Evolutionary conservation across 64 coral and sea anemone genomes (phyloP).

Genomic region (Montipora foliosa): DNA sequence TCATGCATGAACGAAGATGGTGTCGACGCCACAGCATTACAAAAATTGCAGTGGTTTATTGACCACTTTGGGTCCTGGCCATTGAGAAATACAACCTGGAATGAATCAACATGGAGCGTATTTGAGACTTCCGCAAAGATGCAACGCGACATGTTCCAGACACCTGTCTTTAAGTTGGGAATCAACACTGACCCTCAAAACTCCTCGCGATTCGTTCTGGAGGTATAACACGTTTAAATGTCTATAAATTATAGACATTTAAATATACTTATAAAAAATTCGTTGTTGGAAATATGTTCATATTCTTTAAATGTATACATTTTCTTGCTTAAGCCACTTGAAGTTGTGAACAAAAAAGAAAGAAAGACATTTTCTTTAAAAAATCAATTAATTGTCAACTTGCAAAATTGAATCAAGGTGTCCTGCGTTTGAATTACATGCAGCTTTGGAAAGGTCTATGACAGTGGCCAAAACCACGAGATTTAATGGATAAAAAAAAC

Average conservation of each 20-base stretch:
- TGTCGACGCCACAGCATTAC: neutral
- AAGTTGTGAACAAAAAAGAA: neutral
- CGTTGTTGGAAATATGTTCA: no score
- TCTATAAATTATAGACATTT: neutral
- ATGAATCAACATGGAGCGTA: constrained; percentile 43
- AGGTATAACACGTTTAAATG: neutral
- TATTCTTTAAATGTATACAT: no score
- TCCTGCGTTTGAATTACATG: neutral
- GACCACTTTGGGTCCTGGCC: constrained; percentile 24
- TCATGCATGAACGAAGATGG: constrained; percentile 68
- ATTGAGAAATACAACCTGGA: constrained; percentile 21
- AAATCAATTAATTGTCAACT: neutral
- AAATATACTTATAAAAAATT: no score
- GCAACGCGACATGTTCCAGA: neutral
- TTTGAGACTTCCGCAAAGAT: neutral
- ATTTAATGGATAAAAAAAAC: no score
- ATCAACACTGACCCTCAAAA: constrained; percentile 42
- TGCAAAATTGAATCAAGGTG: neutral
- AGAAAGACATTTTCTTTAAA: neutral
- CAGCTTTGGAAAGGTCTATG: neutral
- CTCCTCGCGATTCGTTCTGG: neutral
- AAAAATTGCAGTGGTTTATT: constrained; percentile 27
- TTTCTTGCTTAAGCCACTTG: neutral
- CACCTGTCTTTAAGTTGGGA: constrained; percentile 9
- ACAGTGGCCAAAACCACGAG: no score